Evolutionary conservation across 2,797 vertebrate genomes (phyloP), one percentile per base, ranked within the genome.

Genomic region (Apogon hyalosoma): DNA sequence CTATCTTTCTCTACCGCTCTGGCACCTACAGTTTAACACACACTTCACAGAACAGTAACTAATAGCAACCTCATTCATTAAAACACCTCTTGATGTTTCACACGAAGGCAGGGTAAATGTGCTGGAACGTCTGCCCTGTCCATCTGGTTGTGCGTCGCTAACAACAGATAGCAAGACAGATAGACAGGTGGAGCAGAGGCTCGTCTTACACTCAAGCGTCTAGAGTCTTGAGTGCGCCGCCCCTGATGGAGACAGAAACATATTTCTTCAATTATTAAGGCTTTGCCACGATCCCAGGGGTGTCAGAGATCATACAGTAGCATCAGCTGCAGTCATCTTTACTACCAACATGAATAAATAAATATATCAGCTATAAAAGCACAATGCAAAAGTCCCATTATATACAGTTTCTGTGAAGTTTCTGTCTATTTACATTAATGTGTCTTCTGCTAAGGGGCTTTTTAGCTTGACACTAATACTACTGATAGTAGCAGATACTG

Each of bases 41-140:
- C 58, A 88, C 92, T 90, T 90, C 80, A 87, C 73, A 88, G 90
- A 92, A 86, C 90, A 91, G 92, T 93, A 91, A 93, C 93, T 93
- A 94, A 90, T 90, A 86, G 92, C 91, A 93, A 93, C 92, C 90
- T 91, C 86, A 83, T 92, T 92, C 90, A 92, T 92, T 92, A 93
- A 90, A 91, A 84, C 82, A 71, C 72, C 84, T 84, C 89, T 91
- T 90, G 84, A 90, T 86, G 89, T 89, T 88, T 88, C 75, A 68
- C 90, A 91, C 86, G 77, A 86, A 92, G 87, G 78, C 87, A 85
- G 79, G 70, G 73, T 87, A 91, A 94, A 94, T 93, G 92, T 92
- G 87, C 88, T 89, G 92, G 91, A 93, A 93, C 92, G 91, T 85
- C 70, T 50, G 82, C 64, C 80, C 85, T 73, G 82, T 82, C 83